A percentile compares a stretch with the other conserved stretches of the same genome.
phyloP scores from a whole-genome alignment of 2,888 invertebrate genomes.

The Lordiphosa fenestrarum region DNA sequence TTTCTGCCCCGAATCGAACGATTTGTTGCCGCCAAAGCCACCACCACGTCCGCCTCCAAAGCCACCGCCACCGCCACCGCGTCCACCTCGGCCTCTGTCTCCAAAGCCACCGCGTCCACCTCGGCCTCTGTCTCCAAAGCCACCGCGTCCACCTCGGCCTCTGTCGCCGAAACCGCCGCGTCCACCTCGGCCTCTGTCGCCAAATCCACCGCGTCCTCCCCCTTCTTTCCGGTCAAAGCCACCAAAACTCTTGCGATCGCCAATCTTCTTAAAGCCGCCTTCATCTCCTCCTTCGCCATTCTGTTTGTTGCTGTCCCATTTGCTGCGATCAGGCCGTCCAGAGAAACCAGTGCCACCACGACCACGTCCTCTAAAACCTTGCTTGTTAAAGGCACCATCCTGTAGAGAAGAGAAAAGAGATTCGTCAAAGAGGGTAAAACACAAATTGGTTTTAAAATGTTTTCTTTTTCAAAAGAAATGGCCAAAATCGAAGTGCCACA shows the following conservation, averaged over 20 bases:
- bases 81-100: slow-evolving; percentile 71
- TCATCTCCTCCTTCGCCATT: slow-evolving; percentile 54
- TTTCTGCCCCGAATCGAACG: slow-evolving; percentile 81
- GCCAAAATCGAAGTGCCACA: slow-evolving; percentile 63
- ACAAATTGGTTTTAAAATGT: slow-evolving; percentile 11
- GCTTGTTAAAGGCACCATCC: slow-evolving; percentile 74
- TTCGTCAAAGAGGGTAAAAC: slow-evolving; percentile 10
- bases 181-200: slow-evolving; percentile 40
- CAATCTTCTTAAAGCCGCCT: slow-evolving; percentile 76
- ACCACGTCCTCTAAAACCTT: slow-evolving; percentile 64
- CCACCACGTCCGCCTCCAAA: slow-evolving; percentile 57
- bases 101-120: slow-evolving; percentile 31
- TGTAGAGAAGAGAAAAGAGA: slow-evolving; percentile 28
- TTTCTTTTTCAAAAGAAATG: slow-evolving; percentile 2
- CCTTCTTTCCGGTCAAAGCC: slow-evolving; percentile 72
- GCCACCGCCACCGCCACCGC: slow-evolving; percentile 60
- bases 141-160: slow-evolving; percentile 69
- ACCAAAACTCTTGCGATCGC: slow-evolving; percentile 78
- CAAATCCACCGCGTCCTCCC: slow-evolving; percentile 77
- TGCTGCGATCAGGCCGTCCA: slow-evolving; percentile 76
- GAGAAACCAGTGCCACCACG: slow-evolving; percentile 62
- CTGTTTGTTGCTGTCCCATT: slow-evolving; percentile 75
- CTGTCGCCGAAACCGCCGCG: slow-evolving; percentile 43
- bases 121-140: slow-evolving; percentile 32
- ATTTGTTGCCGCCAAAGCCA: slow-evolving; percentile 81